Percentiles rank a stretch among this genome's conserved stretches.
These are phyloP conservation scores for Busseola fusca DNA, from an alignment of 2,888 invertebrate species.

Conservation along the genomic window DNA sequence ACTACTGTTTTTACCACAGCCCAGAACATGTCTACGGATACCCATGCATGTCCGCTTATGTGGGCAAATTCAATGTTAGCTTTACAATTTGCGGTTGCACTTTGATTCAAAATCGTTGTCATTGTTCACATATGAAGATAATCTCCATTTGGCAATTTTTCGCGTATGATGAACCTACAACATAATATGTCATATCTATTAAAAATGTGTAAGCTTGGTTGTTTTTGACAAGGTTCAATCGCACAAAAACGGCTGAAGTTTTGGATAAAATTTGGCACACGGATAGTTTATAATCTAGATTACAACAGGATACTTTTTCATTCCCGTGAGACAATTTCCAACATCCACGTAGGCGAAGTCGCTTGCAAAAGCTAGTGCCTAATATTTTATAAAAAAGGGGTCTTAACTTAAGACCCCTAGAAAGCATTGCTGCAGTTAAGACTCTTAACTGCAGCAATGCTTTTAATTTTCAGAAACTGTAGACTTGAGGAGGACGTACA, in stretches of 20 bases:
- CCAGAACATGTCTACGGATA: neutral
- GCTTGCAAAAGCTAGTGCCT: neutral
- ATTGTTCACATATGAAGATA: neutral
- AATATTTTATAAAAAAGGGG: neutral
- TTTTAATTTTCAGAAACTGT: neutral
- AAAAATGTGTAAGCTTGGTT: neutral
- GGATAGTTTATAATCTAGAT: neutral
- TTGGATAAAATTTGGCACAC: neutral
- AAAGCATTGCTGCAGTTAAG: no score
- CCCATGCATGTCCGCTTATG: slow-evolving; percentile 10
- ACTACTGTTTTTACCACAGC: neutral
- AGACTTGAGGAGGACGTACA: neutral
- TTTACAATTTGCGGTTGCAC: neutral
- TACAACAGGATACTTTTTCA: neutral
- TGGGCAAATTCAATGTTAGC: slow-evolving; percentile 29
- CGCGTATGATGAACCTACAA: neutral
- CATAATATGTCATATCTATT: neutral
- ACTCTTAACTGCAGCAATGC: no score
- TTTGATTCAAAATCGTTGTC: neutral
- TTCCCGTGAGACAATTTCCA: neutral
- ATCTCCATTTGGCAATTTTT: no score
- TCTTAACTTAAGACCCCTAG: no score
- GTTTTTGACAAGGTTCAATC: neutral
- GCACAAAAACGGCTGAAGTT: neutral
- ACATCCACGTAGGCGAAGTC: neutral